phyloP scores from a whole-genome alignment of 2,797 vertebrate genomes.

The Pseudochaenichthys georgianus region DNA sequence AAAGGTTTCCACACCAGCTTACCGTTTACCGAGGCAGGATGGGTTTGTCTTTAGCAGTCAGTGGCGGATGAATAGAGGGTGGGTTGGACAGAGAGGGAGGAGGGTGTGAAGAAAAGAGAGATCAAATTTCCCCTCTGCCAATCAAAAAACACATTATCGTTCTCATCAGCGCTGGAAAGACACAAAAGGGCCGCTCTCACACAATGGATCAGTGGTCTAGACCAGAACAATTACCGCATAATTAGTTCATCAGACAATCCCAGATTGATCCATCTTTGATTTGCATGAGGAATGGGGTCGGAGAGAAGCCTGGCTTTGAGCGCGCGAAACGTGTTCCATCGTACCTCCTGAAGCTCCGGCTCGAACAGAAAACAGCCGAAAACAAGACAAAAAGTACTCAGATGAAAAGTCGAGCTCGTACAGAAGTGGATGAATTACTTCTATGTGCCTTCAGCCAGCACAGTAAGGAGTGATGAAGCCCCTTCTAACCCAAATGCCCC shows the following conservation, averaged over 20 bases:
- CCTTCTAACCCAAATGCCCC: slow-evolving; percentile 50
- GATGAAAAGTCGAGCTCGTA: slow-evolving; percentile 32
- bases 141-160: slow-evolving; percentile 80
- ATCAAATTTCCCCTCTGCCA: slow-evolving; percentile 74
- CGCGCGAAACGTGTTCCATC: slow-evolving; percentile 29
- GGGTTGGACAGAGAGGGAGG: slow-evolving; percentile 17
- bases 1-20: slow-evolving; percentile 52
- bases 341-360: neutral
- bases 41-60: slow-evolving; percentile 39
- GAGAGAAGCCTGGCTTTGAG: slow-evolving; percentile 23
- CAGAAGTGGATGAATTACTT: slow-evolving; percentile 46
- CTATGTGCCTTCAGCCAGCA: slow-evolving; percentile 12
- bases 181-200: slow-evolving; percentile 66
- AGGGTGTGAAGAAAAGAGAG: slow-evolving; percentile 47
- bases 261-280: slow-evolving; percentile 76
- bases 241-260: slow-evolving; percentile 79
- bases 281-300: slow-evolving; percentile 65
- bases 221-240: slow-evolving; percentile 78
- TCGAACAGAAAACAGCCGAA: slow-evolving; percentile 1
- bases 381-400: slow-evolving; percentile 35
- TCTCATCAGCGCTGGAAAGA: slow-evolving; percentile 68
- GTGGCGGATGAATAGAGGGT: slow-evolving; percentile 33
- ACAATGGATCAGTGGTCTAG: slow-evolving; percentile 71
- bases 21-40: slow-evolving; percentile 20
- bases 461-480: slow-evolving; percentile 10